Evolutionary conservation across 2,888 invertebrate species (phyloP), one percentile per base, ranked within the genome.

Genomic region (Noctua fimbriata): DNA sequence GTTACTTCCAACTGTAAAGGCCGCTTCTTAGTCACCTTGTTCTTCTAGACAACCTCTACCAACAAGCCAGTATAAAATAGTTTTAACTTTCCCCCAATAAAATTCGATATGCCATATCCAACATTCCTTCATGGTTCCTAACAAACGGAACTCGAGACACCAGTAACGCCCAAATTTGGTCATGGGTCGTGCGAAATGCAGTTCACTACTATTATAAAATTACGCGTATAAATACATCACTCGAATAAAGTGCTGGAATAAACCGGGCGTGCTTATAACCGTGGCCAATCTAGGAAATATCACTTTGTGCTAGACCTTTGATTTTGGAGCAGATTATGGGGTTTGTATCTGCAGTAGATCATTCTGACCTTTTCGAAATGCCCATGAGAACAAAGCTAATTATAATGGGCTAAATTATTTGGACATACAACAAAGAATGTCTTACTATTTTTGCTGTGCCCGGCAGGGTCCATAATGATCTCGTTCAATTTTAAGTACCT

Each of bases 151-250:
- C 66, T 75, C 76, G 80, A 86, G 79, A 81, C 76, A 84, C 84
- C 73, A 84, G 81, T 79, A 84, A 87, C 89, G 81, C 87, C 91
- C 90, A 87, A 89, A 89, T 86, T 90, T 89, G 90, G 90, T 87
- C 85, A 87, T 83, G 85, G 84, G 76, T 83, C 84, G 77, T 74
- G 84, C 82, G 73, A 82, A 87, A 87, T 87, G 79, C 87, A 82
- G 79, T 72, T 47, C 82, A 70, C 66, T 69, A 69, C 78, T 80
- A 89, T 83, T 84, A 86, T 81, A 76, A 78, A 75, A 76, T 83
- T 66, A 81, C 44, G 71, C 81, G 73, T 76, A 69, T 67, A 87
- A 73, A 81, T 86, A 71, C 75, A 78, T 66, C 47, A 18, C 44
- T 76, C 21, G 21, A 60, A 85, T 71, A 78, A 81, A 79, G 60